Conservation (phyloP, 2,113 vertebrate species). For the Ceyx margarethae region DNA sequence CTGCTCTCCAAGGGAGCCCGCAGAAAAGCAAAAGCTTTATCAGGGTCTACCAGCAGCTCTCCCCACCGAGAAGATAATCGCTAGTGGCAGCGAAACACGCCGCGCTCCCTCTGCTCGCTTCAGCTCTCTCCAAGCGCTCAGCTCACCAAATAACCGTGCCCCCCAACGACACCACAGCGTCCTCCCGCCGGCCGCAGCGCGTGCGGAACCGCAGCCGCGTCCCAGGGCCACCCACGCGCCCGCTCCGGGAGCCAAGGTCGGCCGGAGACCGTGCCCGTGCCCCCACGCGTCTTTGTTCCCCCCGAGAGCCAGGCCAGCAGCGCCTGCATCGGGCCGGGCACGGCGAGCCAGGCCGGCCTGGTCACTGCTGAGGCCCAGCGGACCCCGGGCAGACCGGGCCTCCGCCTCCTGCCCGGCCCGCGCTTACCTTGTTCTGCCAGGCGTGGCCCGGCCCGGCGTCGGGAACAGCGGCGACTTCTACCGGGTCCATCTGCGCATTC, state of each 20-base stretch:
- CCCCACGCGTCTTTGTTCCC: fast-evolving
- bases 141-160: not conserved
- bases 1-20: not conserved
- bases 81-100: fast-evolving
- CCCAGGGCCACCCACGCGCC: not conserved
- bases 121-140: not conserved
- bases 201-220: not conserved
- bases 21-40: not conserved
- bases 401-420: not conserved
- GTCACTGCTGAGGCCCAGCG: not conserved
- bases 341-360: not conserved
- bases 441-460: conserved; percentile 4
- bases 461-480: conserved; percentile 55
- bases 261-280: not conserved
- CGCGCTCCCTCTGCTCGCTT: fast-evolving
- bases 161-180: not conserved
- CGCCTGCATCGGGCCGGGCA: too few relatives aligned
- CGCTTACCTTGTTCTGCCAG: conserved; percentile 60
- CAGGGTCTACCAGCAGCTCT: not conserved
- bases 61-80: fast-evolving
- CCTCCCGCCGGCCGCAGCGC: not conserved
- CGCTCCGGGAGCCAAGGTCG: not conserved
- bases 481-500: conserved; percentile 66
- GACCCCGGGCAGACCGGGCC: not conserved
- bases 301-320: not conserved